These are phyloP conservation scores for Heterotilapia buettikoferi DNA, from an alignment of 2,113 vertebrate species.

Conservation along the genomic window DNA sequence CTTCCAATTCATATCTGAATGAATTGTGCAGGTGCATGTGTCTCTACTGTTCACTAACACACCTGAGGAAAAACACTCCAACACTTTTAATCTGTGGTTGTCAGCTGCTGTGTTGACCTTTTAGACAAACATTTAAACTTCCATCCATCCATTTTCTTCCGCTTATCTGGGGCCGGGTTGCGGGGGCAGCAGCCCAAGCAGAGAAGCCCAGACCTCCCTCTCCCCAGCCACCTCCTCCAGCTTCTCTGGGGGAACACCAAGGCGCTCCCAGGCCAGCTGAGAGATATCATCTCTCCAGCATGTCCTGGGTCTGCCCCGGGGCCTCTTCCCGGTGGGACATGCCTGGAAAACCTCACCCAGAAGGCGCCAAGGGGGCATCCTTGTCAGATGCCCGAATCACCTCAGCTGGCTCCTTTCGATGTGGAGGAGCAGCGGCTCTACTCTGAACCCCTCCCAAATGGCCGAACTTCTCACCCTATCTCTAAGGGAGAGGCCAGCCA, in stretches of 20 bases:
- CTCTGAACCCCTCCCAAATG: too few species aligned
- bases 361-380: background rate
- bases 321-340: fast-evolving
- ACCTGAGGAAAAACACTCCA: background rate
- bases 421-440: too few species aligned
- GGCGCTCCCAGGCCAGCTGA: background rate
- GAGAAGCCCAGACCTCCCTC: too few species aligned
- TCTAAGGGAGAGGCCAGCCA: too few species aligned
- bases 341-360: fast-evolving
- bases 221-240: background rate
- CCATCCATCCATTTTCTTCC: background rate
- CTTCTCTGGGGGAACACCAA: background rate
- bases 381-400: too few species aligned
- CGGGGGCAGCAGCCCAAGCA: too few species aligned
- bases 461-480: too few species aligned
- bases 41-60: background rate
- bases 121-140: background rate
- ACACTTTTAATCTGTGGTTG: background rate
- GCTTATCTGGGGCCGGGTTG: too few species aligned
- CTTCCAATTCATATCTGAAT: background rate
- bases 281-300: background rate
- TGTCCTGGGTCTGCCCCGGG: background rate
- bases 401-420: too few species aligned
- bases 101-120: background rate
- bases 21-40: background rate